Evolutionary conservation across 2,113 vertebrate species (phyloP), one percentile per base, ranked within the genome.

Genomic region (Centropristis striata): DNA sequence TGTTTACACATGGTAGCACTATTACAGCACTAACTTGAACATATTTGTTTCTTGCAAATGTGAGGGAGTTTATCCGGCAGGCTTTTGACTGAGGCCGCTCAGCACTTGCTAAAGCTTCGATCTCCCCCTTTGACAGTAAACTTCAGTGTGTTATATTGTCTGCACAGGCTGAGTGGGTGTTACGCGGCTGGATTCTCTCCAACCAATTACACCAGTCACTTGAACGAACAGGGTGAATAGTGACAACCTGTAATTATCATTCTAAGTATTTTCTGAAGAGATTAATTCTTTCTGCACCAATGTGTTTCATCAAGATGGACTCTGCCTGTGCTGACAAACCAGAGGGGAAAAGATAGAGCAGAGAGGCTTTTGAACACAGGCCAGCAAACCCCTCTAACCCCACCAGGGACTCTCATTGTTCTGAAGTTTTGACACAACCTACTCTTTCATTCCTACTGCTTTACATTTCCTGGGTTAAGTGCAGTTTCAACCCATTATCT

Each of bases 221-320:
- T 66, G 47, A 80, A 87, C 64, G 75, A 91, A 87, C 53, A 8
- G 41, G 59, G 81, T 47, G 63, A 57, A 81, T 57, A 64, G 65
- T 90, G 91, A 93, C 89, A 94, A 92, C 84, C 86, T 83, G 80
- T 77, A 92, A 94, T 94, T 92, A 93, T 92, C 86, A 83, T 76
- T 77, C 51, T 66, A 78, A 82, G 80, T 84, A 78, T 90, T 81
- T 92, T 88, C 86, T 84, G 63, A 89, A 49, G 85, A 90, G 75
- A 89, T 87, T 74, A 37, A 75, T 89, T 91, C 64, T 84, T 89
- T 91, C 75, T 75, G 69, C 73, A 83, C 63, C 50, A 61, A 68
- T 80, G 81, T 81, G 70, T 83, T 41, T 50, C 64, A 88, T 92
- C 60, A 66, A 84, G 86, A 90, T 83, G 65, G 71, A 71, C 75